Base-by-base conservation (phyloP, 2,113 vertebrate species). In the Pluvianellus socialis region DNA sequence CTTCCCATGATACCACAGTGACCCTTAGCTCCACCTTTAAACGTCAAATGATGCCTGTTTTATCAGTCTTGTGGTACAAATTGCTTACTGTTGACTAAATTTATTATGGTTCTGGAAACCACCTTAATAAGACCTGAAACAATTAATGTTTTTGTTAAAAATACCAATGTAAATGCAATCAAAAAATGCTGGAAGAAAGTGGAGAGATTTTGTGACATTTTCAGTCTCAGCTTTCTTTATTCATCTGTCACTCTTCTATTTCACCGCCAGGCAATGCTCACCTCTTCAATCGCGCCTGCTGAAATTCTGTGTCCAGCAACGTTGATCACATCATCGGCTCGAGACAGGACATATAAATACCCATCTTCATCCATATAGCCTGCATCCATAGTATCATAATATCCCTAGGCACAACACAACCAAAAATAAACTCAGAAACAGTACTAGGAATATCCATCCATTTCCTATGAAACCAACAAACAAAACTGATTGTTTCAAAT, bases 381-480 rank as follows among this genome's bases (percentile, higher is more conserved):
- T 40, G 99, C 99, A 74, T 99, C 99, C 99, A 99, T 99, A 28
- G 99, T 99, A 96, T 99, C 99, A 27, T 99, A 99, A 86, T 99
- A 99, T 12, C 99, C 99, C 99, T 99, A 92, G 13, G 94, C 74
- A 86, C 5, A 79, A 90, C 13, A 93, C 32, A 63, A 75, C 7
- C 21, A 71, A 68, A 95, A 91, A 45, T 33, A 74, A 70, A 61
- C 32, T 86, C 55, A 44, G 45, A 53, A 82, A 45, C 8, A 92
- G 7, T 59, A 84, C 21, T 47, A 91, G 24, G 13, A 53, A 30
- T 45, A 91, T 11, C 22, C 44, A 65, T 53, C 26, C 22, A 47
- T 72, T 80, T 74, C 32, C 23, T 11, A 10, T 24, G 12, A 85
- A 91, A 35, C 18, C 23, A 88, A 56, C 30, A 58, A 58, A 23